phyloP scores from a whole-genome alignment of 1,140 invertebrate genomes.

The Drosophila triauraria region DNA sequence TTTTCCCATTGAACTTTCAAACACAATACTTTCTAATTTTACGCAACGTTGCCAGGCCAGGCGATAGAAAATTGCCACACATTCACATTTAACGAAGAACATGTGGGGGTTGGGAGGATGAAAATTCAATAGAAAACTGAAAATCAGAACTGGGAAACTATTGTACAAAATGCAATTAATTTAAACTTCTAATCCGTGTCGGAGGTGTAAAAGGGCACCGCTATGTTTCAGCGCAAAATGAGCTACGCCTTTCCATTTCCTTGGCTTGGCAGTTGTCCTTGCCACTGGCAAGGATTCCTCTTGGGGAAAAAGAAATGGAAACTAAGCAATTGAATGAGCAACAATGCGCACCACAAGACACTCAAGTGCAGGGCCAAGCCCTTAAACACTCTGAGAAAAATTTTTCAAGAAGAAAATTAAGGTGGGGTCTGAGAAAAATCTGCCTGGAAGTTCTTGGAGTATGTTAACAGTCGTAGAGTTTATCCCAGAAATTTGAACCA shows the following conservation, averaged over 20 bases:
- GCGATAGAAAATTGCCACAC: constrained; percentile 38
- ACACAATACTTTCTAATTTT: constrained; percentile 77
- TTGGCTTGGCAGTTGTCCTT: constrained; percentile 50
- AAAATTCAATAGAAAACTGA: constrained; percentile 32
- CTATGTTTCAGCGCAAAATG: constrained; percentile 62
- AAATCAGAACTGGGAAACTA: constrained; percentile 44
- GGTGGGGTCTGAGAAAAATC: background rate
- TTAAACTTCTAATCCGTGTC: constrained; percentile 52
- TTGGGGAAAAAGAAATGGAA: constrained; percentile 34
- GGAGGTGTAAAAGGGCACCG: constrained; percentile 15
- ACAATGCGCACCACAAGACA: constrained; percentile 81
- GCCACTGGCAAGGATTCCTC: constrained; percentile 45
- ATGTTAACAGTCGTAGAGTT: too few relatives aligned
- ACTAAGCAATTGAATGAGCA: constrained; percentile 71
- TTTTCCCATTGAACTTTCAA: constrained; percentile 53
- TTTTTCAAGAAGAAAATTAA: background rate
- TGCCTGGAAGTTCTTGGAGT: background rate
- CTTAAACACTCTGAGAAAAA: background rate
- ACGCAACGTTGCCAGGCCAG: constrained; percentile 54
- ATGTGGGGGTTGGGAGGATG: constrained; percentile 14
- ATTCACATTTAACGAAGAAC: constrained; percentile 4
- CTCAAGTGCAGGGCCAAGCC: constrained; percentile 57
- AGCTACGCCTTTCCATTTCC: constrained; percentile 46
- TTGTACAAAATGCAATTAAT: constrained; percentile 76
- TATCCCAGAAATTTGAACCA: too few relatives aligned